Evolutionary conservation across 2,113 vertebrate genomes (phyloP), one percentile per base, ranked within the genome.

Genomic region (Nicator chloris): DNA sequence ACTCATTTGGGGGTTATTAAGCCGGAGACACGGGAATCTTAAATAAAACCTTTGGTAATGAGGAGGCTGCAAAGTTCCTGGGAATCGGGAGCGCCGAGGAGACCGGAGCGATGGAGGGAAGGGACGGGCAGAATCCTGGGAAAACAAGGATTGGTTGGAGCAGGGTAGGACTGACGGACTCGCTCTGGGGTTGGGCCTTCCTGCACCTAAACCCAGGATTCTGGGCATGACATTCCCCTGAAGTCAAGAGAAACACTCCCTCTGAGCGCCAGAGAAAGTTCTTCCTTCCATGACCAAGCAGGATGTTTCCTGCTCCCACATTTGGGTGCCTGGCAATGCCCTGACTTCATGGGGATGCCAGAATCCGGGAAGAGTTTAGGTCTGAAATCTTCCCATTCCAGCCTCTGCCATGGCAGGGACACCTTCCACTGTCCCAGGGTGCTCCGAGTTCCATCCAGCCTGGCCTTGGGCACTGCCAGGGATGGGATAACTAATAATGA

Each of bases 1-100:
- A 97, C 96, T 98, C 96, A 96, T 97, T 97, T 97, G 97, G 95
- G 96, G 95, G 97, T 97, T 97, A 97, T 98, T 97, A 98, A 97
- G 95, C 91, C 57, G 92, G 76, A 98, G 97, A 97, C 95, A 95
- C 85, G 76, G 95, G 96, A 97, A 98, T 98, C 97, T 97, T 97
- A 91, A 98, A 86, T 57, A 75, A 91, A 97, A 96, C 97, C 97
- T 97, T 96, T 80, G 93, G 88, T 91, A 96, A 96, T 50, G 96
- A 94, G 65, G 86, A 96, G 96, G 97, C 95, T 92, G 44, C 60
- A 66, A 83, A 98, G 97, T 97, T 97, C 92, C 33, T 17, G 77
- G 85, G 86, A 96, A 91, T 4, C 2, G 4, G 28, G 39, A 40
- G 2, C 0, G 10, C 37, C 10, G 7, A 9, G 47, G 57, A 14